Evolutionary conservation across 2,888 invertebrate species (phyloP).

Genomic region (Dicyrtomina minuta): DNA sequence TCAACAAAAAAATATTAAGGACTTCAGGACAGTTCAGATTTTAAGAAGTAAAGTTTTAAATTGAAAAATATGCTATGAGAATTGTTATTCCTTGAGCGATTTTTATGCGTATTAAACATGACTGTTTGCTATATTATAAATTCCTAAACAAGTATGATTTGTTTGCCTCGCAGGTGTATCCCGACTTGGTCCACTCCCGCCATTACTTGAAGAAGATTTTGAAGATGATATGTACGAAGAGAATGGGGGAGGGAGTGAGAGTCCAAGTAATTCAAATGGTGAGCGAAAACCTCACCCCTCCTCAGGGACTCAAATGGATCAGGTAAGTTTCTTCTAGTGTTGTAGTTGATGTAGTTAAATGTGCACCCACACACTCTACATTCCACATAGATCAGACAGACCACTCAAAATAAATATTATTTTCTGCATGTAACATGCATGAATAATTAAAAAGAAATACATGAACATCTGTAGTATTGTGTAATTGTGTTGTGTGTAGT

Average conservation of each 20-base stretch:
- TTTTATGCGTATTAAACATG: too few relatives aligned
- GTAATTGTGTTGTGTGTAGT: neutral
- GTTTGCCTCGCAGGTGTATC: slow-evolving; percentile 46
- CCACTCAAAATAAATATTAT: too few relatives aligned
- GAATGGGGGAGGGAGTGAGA: slow-evolving; percentile 28
- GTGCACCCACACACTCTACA: neutral
- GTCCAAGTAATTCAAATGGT: slow-evolving; percentile 30
- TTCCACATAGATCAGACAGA: neutral
- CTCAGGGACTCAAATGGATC: slow-evolving; percentile 12
- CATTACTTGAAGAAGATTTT: slow-evolving; percentile 50
- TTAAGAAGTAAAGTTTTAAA: too few relatives aligned
- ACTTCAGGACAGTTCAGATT: too few relatives aligned
- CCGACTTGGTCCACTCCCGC: slow-evolving; percentile 50
- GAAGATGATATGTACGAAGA: slow-evolving; percentile 53
- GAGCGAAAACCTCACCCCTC: neutral
- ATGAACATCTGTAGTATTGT: slow-evolving; percentile 1
- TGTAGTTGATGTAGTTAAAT: too few relatives aligned
- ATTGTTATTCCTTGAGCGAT: too few relatives aligned
- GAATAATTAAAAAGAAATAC: neutral
- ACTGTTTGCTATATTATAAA: too few relatives aligned
- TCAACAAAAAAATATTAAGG: too few relatives aligned
- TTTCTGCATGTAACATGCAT: too few relatives aligned
- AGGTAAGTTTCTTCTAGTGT: slow-evolving; percentile 6
- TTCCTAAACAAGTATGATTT: too few relatives aligned
- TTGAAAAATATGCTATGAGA: too few relatives aligned